phyloP scores from a whole-genome alignment of 37 sponge, comb jelly and placozoan genomes.

The Cliona cf. orientalis region DNA sequence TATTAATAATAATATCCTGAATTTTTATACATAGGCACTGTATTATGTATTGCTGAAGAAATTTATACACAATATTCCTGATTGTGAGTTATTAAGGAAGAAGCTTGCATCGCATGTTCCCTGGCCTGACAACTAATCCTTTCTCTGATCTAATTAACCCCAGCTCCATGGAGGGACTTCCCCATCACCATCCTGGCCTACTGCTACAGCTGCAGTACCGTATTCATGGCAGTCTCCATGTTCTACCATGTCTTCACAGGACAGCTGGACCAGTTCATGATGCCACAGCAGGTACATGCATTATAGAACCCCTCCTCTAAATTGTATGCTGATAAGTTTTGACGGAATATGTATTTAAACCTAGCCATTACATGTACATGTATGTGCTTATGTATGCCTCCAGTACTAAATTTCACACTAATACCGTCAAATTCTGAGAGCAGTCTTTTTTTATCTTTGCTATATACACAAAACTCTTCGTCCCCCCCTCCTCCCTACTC shows the following conservation, averaged over 20 bases:
- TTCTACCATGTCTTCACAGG: slow-evolving; percentile 43
- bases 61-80: slow-evolving; percentile 36
- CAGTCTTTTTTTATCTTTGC: no score
- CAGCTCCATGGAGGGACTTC: slow-evolving; percentile 44
- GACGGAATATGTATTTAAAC: no score
- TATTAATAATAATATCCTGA: background rate
- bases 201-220: slow-evolving; percentile 57
- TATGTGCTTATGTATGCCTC: no score
- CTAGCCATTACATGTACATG: no score
- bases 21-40: slow-evolving; percentile 30
- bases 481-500: no score
- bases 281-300: slow-evolving; percentile 36
- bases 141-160: no score
- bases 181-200: slow-evolving; percentile 72
- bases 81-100: slow-evolving; percentile 16
- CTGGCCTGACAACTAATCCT: no score
- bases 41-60: slow-evolving; percentile 66
- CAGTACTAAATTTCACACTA: no score
- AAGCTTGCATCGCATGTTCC: background rate
- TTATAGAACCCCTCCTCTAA: no score
- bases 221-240: slow-evolving; percentile 56
- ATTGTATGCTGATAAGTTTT: no score
- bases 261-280: slow-evolving; percentile 11
- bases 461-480: no score
- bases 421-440: no score